Evolutionary conservation across 2,888 invertebrate species (phyloP).

Genomic region (Watsonalla binaria): DNA sequence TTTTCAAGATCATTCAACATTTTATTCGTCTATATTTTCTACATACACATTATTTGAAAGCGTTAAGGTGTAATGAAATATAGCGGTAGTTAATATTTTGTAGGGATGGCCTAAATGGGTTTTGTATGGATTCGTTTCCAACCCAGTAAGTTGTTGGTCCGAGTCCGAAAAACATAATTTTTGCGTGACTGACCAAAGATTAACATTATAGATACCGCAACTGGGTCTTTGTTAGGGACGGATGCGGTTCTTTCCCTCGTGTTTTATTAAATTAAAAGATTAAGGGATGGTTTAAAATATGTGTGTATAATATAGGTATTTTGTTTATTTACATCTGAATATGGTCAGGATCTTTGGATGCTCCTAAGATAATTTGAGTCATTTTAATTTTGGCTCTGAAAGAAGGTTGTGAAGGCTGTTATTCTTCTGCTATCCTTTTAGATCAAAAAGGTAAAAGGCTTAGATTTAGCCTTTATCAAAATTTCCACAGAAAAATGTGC

Average conservation of each 20-base stretch:
- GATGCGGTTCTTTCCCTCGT: slow-evolving; percentile 52
- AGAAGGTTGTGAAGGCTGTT: too few relatives aligned
- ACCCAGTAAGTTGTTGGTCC: slow-evolving; percentile 47
- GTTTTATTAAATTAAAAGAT: slow-evolving; percentile 31
- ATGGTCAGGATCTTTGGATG: too few relatives aligned
- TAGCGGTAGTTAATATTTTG: slow-evolving; percentile 19
- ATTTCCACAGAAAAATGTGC: too few relatives aligned
- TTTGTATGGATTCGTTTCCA: slow-evolving; percentile 52
- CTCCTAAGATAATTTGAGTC: too few relatives aligned
- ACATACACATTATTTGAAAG: slow-evolving; percentile 1
- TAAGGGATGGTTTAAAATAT: neutral
- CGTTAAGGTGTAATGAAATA: slow-evolving; percentile 20
- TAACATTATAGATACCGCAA: slow-evolving; percentile 72
- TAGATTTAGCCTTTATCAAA: too few relatives aligned
- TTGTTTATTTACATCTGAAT: neutral
- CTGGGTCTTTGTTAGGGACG: slow-evolving; percentile 55
- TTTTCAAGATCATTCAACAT: slow-evolving; percentile 26
- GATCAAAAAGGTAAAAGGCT: too few relatives aligned
- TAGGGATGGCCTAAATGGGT: slow-evolving; percentile 54
- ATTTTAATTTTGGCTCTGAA: too few relatives aligned
- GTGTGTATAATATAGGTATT: too few relatives aligned
- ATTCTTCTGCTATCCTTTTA: too few relatives aligned
- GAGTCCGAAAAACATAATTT: slow-evolving; percentile 77
- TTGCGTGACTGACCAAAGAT: slow-evolving; percentile 77
- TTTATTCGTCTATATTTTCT: neutral